A percentile compares a stretch with the other conserved stretches of the same genome.
phyloP scores from a whole-genome alignment of 2,888 invertebrate species.

The Camptogramma bilineatum region DNA sequence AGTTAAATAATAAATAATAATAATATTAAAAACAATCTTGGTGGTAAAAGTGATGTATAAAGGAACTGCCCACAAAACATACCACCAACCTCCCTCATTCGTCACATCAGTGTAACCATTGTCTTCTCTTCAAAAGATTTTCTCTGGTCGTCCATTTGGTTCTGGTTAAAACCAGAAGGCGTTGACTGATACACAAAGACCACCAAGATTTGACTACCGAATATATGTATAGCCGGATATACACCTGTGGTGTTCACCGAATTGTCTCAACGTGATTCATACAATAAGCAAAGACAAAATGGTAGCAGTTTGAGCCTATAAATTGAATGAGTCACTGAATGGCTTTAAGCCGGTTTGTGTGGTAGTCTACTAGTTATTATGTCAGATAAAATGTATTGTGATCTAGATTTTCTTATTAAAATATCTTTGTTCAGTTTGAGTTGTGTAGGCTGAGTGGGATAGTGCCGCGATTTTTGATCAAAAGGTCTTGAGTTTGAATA shows the following conservation, averaged over 20 bases:
- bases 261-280: conserved; percentile 53
- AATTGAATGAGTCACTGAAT: conserved; percentile 34
- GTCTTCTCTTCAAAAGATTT: conserved; percentile 76
- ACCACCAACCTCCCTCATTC: conserved; percentile 54
- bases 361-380: conserved; percentile 11
- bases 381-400: neutral
- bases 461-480: too few species aligned
- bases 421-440: neutral
- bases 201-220: conserved; percentile 64
- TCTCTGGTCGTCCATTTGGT: conserved; percentile 72
- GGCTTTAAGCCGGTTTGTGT: conserved; percentile 36
- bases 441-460: too few species aligned
- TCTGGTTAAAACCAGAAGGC: conserved; percentile 62
- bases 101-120: conserved; percentile 74
- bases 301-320: conserved; percentile 25
- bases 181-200: conserved; percentile 72
- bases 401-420: neutral
- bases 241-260: conserved; percentile 50
- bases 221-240: conserved; percentile 59
- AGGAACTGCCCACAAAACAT: conserved; percentile 14
- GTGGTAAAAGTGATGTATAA: neutral
- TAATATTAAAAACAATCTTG: neutral
- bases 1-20: too few species aligned
- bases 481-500: too few species aligned
- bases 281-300: conserved; percentile 11